Conservation (phyloP, 2,888 invertebrate species). For the Synanthedon vespiformis region DNA sequence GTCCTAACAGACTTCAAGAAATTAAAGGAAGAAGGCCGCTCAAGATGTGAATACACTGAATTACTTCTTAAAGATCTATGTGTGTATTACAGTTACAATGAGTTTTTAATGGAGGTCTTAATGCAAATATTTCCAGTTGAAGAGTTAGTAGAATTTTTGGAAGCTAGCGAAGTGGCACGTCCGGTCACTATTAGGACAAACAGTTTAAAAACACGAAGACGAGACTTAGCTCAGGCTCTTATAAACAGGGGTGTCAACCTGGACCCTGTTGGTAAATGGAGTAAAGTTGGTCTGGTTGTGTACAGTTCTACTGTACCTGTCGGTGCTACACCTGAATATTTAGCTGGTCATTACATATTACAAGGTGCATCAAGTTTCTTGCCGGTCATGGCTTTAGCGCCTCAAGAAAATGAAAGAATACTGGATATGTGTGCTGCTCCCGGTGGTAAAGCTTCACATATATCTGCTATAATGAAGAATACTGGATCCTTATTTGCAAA, state of each 20-base stretch:
- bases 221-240: conserved; percentile 93
- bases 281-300: conserved; percentile 96
- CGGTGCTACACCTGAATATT: conserved; percentile 98
- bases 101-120: conserved; percentile 91
- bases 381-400: conserved; percentile 97
- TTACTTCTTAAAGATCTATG: conserved; percentile 88
- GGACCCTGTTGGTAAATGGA: conserved; percentile 98
- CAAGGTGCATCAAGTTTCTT: conserved; percentile 97
- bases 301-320: conserved; percentile 96
- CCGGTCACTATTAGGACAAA: conserved; percentile 97
- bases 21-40: conserved; percentile 75
- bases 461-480: conserved; percentile 98
- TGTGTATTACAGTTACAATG: conserved; percentile 96
- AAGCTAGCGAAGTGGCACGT: conserved; percentile 94
- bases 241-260: conserved; percentile 98
- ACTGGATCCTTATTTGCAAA: conserved; percentile 97
- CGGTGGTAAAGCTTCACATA: conserved; percentile 98
- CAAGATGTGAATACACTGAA: conserved; percentile 84
- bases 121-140: conserved; percentile 89
- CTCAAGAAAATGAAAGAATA: conserved; percentile 94
- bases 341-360: conserved; percentile 97
- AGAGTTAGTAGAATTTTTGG: conserved; percentile 93
- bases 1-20: conserved; percentile 85
- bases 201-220: conserved; percentile 89
- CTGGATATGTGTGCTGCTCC: conserved; percentile 99